Base-by-base conservation (phyloP, 2,888 invertebrate genomes). In the Hemithea aestivaria region DNA sequence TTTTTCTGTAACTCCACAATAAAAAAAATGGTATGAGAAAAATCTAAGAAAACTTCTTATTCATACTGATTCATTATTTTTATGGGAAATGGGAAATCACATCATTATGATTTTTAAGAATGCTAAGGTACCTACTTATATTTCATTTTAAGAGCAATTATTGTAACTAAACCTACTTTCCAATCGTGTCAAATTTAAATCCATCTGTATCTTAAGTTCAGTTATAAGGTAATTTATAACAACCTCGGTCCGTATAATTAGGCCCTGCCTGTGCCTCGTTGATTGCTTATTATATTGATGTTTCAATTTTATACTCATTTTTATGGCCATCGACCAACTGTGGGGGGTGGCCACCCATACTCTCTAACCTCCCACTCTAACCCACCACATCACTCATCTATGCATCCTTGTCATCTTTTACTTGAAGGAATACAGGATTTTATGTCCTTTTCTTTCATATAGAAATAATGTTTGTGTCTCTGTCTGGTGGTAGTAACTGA, bases 281-380 rank as follows among this genome's bases (percentile, higher is more conserved):
- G 85, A 85, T 87, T 87, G 84, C 85, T 84, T 87, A 87, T 87
- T 85, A 85, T 87, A 85, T 87, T 87, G 87, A 87, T 87, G 87
- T 85, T 85, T 87, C 85, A 87, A 87, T 87, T 87, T 87, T 87
- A 85, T 84, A 83, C 80, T 76, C 83, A 87, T 87, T 87, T 85
- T 87, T 87, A 87, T 85, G 87, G 85, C 79, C 88, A 87, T 87
- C 80, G 87, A 70, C 85, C 87, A 85, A 79, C 84, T 72, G 77
- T 87, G 84, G 87, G 88, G 88, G 88, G 88, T 88, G 88, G 77
- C 87, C 88, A 87, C 87, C 87, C 87, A 84, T 68, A 75, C 70
- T 43, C 73, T 48, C 45, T 47, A 50, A 22, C 49, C 41, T 74
- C 66, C 54, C 73, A 57, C 58, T 83, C 73, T 34, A 60, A 55